Evolutionary conservation across 2,113 vertebrate genomes (phyloP).

Genomic region (Tetraodon nigroviridis): DNA sequence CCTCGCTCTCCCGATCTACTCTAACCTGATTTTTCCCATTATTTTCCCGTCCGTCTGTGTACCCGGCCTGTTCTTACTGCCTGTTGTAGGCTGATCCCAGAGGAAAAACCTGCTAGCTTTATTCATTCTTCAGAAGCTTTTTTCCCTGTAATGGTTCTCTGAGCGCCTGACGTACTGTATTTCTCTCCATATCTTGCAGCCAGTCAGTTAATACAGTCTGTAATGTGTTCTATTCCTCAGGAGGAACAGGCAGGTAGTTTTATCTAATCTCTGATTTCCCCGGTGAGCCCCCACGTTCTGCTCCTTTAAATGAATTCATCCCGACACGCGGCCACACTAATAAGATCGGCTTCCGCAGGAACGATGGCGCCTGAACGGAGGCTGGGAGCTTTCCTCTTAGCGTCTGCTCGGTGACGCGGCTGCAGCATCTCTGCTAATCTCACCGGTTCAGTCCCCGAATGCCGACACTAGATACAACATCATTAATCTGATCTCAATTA

Average conservation of each 20-base stretch:
- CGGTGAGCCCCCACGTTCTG: conserved; percentile 10
- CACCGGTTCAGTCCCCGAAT: conserved; percentile 24
- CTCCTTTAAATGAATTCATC: conserved; percentile 42
- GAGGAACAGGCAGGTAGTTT: conserved; percentile 28
- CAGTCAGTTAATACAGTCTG: conserved; percentile 26
- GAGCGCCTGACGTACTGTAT: conserved; percentile 9
- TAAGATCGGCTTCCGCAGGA: conserved; percentile 14
- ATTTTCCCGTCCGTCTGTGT: not conserved
- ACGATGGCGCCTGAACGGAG: conserved; percentile 32
- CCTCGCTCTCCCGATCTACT: not conserved
- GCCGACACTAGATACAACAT: conserved; percentile 23
- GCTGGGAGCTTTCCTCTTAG: conserved; percentile 15
- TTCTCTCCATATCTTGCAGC: conserved; percentile 8
- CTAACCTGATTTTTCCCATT: not conserved
- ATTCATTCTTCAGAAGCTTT: conserved; percentile 9
- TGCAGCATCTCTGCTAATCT: conserved; percentile 22
- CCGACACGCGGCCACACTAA: conserved; percentile 26
- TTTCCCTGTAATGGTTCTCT: not conserved
- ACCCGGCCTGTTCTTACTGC: not conserved
- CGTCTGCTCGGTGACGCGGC: not conserved
- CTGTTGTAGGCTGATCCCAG: not conserved
- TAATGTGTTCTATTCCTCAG: conserved; percentile 16
- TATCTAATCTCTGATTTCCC: conserved; percentile 47
- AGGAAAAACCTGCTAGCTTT: conserved; percentile 2
- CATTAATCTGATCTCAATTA: conserved; percentile 6